Percentiles rank a stretch among this genome's conserved stretches.
Evolutionary conservation across 2,888 invertebrate genomes (phyloP).

Genomic region (Peribatodes rhomboidaria): DNA sequence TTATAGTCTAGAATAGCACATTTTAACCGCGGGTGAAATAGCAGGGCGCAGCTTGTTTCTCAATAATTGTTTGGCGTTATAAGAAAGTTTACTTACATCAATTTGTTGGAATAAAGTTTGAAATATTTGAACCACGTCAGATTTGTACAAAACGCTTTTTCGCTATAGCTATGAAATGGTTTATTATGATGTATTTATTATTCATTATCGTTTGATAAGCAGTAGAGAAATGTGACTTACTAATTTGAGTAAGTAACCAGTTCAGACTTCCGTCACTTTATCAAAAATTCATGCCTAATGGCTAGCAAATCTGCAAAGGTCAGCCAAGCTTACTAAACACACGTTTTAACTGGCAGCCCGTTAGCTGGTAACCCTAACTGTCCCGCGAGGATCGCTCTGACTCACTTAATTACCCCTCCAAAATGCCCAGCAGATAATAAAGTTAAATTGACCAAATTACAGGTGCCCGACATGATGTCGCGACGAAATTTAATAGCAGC

Average conservation of each 20-base stretch:
- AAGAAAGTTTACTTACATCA: too few relatives aligned
- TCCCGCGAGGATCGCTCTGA: constrained; percentile 59
- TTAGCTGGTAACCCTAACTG: constrained; percentile 33
- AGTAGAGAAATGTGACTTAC: too few relatives aligned
- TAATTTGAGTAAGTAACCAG: neutral
- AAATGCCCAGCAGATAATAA: constrained; percentile 71
- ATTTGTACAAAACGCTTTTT: too few relatives aligned
- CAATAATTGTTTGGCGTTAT: too few relatives aligned
- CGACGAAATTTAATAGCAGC: constrained; percentile 55
- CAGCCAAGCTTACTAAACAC: constrained; percentile 14
- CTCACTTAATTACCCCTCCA: constrained; percentile 69
- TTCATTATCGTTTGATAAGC: too few relatives aligned
- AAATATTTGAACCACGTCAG: too few relatives aligned
- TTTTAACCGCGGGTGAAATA: too few relatives aligned
- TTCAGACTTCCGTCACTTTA: neutral
- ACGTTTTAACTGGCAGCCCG: constrained; percentile 20
- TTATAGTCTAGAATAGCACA: too few relatives aligned
- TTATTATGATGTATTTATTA: too few relatives aligned
- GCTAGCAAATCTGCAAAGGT: constrained; percentile 18
- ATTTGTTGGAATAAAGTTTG: too few relatives aligned
- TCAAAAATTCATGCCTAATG: constrained; percentile 8
- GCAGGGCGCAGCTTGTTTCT: too few relatives aligned
- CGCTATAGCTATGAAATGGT: too few relatives aligned
- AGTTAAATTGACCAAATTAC: constrained; percentile 77
- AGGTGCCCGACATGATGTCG: constrained; percentile 64